Conservation (phyloP, 2,113 vertebrate species). For the Melanostigma gelatinosum region DNA sequence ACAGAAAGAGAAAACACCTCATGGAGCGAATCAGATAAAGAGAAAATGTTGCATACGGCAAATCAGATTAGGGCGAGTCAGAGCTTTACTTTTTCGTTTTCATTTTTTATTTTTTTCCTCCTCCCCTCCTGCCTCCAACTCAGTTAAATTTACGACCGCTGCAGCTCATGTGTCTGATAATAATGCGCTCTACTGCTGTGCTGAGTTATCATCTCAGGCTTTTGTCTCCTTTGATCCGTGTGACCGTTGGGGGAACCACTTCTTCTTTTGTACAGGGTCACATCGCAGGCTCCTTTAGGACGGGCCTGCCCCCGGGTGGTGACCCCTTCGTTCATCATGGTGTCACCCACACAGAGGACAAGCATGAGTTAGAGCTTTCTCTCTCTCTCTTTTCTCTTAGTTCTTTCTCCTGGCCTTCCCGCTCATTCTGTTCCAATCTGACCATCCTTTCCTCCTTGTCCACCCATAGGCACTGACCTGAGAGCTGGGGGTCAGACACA, state of each 20-base stretch:
- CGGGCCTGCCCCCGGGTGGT: slow-evolving; percentile 73
- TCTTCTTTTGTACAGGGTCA: slow-evolving; percentile 78
- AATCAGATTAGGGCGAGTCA: slow-evolving; percentile 73
- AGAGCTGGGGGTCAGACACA: slow-evolving; percentile 14
- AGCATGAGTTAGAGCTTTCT: slow-evolving; percentile 72
- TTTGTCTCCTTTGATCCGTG: slow-evolving; percentile 80
- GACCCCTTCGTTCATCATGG: slow-evolving; percentile 80
- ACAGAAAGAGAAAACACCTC: slow-evolving; percentile 72
- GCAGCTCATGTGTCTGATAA: slow-evolving; percentile 64
- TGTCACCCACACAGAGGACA: slow-evolving; percentile 74
- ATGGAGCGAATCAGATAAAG: slow-evolving; percentile 67
- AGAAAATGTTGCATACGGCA: slow-evolving; percentile 70
- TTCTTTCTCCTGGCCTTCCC: slow-evolving; percentile 40
- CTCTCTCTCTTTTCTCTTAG: slow-evolving; percentile 35
- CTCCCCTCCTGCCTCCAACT: slow-evolving; percentile 45
- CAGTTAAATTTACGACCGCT: slow-evolving; percentile 63
- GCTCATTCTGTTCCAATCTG: slow-evolving; percentile 35
- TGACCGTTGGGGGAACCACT: slow-evolving; percentile 77
- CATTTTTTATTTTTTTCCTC: not conserved
- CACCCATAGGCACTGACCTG: slow-evolving; percentile 32
- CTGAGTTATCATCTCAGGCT: slow-evolving; percentile 79
- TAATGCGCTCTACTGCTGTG: slow-evolving; percentile 71
- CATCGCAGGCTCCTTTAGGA: slow-evolving; percentile 66
- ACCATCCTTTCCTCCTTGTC: slow-evolving; percentile 17
- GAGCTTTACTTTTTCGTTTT: slow-evolving; percentile 60